Evolutionary conservation across 2,797 vertebrate genomes (phyloP).

Genomic region (Clarias laeviceps): DNA sequence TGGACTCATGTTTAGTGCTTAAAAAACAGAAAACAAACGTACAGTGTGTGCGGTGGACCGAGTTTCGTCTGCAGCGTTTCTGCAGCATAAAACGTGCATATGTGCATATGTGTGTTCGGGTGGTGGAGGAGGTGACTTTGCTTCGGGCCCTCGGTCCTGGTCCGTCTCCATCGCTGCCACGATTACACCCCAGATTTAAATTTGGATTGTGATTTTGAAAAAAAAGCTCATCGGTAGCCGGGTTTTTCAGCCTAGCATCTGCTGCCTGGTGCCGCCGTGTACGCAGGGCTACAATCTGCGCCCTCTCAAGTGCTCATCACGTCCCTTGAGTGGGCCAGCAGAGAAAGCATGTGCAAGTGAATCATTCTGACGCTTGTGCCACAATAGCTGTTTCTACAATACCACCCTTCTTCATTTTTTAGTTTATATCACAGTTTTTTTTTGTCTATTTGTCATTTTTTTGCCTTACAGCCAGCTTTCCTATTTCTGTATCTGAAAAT

Average conservation of each 20-base stretch:
- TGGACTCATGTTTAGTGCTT: not conserved
- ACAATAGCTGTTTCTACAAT: slow-evolving; percentile 22
- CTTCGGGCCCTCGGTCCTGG: slow-evolving; percentile 51
- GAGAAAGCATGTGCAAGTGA: slow-evolving; percentile 18
- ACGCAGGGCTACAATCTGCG: slow-evolving; percentile 14
- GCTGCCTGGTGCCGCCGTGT: slow-evolving; percentile 3
- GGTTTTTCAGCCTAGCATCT: slow-evolving; percentile 58
- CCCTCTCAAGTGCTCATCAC: slow-evolving; percentile 15
- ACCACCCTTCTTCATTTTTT: not conserved
- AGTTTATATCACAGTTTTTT: slow-evolving; percentile 23
- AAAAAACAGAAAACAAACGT: not conserved
- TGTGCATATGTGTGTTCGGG: not conserved
- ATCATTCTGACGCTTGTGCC: slow-evolving; percentile 29
- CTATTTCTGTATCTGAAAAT: slow-evolving; percentile 35
- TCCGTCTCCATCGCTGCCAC: slow-evolving; percentile 66
- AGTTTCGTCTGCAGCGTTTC: not conserved
- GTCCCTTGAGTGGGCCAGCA: slow-evolving; percentile 9
- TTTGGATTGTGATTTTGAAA: slow-evolving; percentile 61
- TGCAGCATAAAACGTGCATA: not conserved
- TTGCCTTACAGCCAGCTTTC: slow-evolving; percentile 1
- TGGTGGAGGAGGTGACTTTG: not conserved
- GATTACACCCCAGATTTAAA: slow-evolving; percentile 69
- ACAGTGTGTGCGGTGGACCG: not conserved
- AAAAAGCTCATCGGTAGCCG: slow-evolving; percentile 67
- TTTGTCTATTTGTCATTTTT: slow-evolving; percentile 17